Base-by-base conservation (phyloP, 2,888 invertebrate species). In the Zele albiditarsus region DNA sequence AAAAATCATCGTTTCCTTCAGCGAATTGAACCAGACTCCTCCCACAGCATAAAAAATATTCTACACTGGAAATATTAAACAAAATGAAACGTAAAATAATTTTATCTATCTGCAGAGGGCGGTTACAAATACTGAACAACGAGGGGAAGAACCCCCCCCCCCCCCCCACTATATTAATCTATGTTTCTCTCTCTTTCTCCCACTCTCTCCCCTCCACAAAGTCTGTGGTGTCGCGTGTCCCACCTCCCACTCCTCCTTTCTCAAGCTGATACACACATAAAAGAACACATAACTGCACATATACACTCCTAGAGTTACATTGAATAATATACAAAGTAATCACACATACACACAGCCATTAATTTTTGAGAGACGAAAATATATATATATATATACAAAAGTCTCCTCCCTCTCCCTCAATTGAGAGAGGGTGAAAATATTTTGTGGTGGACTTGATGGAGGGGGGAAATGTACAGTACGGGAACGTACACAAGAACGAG, bases 191-290 rank as follows among this genome's bases (percentile, higher is more conserved):
- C 82, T 46, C 82, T 16, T 2, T 46, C 20, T 20, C 4, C 10
- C 23, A 6, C 79, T 63, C 73, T 73, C 58, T 76, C 82, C 83
- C 83, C 75, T 70, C 84, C 78, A 79, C 71, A 60, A 76, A 12
- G 71, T 27, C 10, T 20, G 71, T 62, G 76, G 81, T 88, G 89
- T 88, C 89, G 89, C 89, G 89, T 89, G 89, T 88, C 89, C 83
- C 83, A 82, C 83, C 87, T 88, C 88, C 89, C 88, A 88, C 89
- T 88, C 83, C 83, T 81, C 81, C 83, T 72, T 49, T 73, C 42
- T 66, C 76, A 58, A 42, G 63, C 71, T 73, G 33, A 66, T 69
- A 68, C 62, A 53, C 74, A 70, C 57, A 38, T 70, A 23, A 69
- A 69, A 33, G n/a, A 12, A 38, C 38, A 38, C 38, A 38, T 38